A percentile compares a stretch with the other conserved stretches of the same genome.
phyloP scores from a whole-genome alignment of 1,140 invertebrate species.

The Drosophila triauraria region DNA sequence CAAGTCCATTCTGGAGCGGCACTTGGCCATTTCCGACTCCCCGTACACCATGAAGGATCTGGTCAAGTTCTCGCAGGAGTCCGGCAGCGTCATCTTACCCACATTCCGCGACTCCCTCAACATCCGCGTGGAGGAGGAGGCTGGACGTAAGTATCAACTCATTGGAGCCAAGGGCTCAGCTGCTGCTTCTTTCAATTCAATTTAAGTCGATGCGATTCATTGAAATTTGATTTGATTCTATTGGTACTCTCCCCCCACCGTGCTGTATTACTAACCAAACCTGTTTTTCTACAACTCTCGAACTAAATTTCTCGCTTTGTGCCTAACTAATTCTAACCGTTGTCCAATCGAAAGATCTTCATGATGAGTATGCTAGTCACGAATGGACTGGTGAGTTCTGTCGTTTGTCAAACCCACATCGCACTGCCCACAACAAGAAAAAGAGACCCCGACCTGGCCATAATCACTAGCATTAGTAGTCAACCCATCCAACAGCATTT shows the following conservation, averaged over 20 bases:
- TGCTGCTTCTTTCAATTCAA: constrained; percentile 48
- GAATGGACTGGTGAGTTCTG: constrained; percentile 84
- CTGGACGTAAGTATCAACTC: constrained; percentile 89
- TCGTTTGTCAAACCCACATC: constrained; percentile 65
- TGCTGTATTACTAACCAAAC: constrained; percentile 64
- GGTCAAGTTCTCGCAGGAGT: constrained; percentile 87
- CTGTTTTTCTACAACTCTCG: constrained; percentile 61
- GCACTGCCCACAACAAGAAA: constrained; percentile 62
- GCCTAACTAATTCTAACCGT: constrained; percentile 62
- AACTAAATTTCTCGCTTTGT: constrained; percentile 70
- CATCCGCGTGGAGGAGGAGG: constrained; percentile 90
- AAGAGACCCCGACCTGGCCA: constrained; percentile 44
- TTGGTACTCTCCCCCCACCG: constrained; percentile 40
- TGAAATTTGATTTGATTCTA: constrained; percentile 52
- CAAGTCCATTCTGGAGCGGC: constrained; percentile 92
- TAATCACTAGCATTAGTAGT: constrained; percentile 27
- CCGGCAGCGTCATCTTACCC: constrained; percentile 88
- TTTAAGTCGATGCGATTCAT: constrained; percentile 52
- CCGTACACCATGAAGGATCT: constrained; percentile 92
- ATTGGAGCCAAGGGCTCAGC: constrained; percentile 5
- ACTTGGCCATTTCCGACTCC: constrained; percentile 90
- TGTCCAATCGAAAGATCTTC: constrained; percentile 76
- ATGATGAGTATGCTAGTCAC: constrained; percentile 83
- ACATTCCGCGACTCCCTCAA: constrained; percentile 90
- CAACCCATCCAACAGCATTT: constrained; percentile 14